Evolutionary conservation across 2,113 vertebrate genomes (phyloP).

Genomic region (Eira barbara): DNA sequence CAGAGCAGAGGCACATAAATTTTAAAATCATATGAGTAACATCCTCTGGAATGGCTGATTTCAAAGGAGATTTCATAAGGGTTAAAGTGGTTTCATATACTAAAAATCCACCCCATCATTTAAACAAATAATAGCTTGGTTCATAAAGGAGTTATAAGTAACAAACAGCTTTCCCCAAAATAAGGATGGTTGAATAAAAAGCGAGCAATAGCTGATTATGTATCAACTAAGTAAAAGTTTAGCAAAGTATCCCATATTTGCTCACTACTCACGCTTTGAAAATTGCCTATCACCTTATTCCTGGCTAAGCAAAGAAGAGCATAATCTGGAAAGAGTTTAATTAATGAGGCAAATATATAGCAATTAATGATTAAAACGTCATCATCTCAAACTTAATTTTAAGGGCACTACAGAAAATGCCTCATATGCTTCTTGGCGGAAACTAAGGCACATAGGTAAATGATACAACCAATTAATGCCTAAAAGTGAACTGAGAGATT

Average conservation of each 20-base stretch:
- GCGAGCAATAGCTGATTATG: background rate
- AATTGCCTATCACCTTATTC: background rate
- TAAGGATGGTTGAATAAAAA: background rate
- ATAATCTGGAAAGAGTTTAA: background rate
- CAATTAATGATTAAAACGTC: background rate
- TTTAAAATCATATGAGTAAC: background rate
- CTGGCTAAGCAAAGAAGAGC: background rate
- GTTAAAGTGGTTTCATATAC: background rate
- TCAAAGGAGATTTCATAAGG: slow-evolving; percentile 2
- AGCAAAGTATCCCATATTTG: background rate
- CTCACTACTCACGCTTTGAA: background rate
- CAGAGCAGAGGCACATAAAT: background rate
- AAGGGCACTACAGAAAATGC: background rate
- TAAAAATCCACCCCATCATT: background rate
- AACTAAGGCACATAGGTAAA: background rate
- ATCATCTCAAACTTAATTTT: background rate
- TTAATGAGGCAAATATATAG: slow-evolving; percentile 19
- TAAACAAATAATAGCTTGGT: background rate
- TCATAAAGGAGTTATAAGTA: background rate
- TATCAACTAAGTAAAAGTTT: background rate
- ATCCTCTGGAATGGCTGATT: background rate
- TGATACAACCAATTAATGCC: background rate
- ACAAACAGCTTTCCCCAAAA: slow-evolving; percentile 25
- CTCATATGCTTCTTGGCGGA: background rate
- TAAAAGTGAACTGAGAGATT: background rate